These are phyloP conservation scores for Pristis pectinata DNA, from an alignment of 2,797 vertebrate species.

Conservation along the genomic window DNA sequence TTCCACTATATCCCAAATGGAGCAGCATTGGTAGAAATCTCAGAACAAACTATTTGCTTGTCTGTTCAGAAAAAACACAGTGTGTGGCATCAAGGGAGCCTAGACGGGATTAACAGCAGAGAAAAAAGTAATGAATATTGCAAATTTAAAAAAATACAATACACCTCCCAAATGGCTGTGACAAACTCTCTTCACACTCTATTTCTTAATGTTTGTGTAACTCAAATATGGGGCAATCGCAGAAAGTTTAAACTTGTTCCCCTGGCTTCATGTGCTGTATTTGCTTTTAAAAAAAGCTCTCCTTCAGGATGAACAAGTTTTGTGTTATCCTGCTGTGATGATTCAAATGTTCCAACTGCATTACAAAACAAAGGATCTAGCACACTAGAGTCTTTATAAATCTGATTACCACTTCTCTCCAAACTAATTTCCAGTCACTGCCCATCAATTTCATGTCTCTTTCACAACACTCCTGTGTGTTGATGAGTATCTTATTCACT, in stretches of 20 bases:
- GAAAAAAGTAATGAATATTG: background rate
- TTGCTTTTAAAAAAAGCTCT: no score
- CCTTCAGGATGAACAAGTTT: background rate
- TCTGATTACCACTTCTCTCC: no score
- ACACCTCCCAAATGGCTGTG: background rate
- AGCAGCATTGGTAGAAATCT: background rate
- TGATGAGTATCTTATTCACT: slow-evolving; percentile 2
- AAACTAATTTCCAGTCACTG: background rate
- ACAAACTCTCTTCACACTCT: background rate
- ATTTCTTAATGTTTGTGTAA: background rate
- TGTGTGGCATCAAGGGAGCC: background rate
- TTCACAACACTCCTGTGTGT: background rate
- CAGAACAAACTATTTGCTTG: background rate
- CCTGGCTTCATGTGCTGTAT: no score
- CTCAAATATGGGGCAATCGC: background rate
- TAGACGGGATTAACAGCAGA: background rate
- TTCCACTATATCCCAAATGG: background rate
- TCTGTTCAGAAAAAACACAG: background rate
- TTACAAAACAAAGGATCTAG: no score
- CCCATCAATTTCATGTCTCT: background rate
- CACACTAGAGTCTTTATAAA: no score
- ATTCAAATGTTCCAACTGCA: no score
- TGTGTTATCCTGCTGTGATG: background rate
- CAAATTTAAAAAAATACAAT: background rate
- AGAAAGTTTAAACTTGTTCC: background rate